phyloP scores from a whole-genome alignment of 64 coral and sea anemone species.

The Pocillopora verrucosa region DNA sequence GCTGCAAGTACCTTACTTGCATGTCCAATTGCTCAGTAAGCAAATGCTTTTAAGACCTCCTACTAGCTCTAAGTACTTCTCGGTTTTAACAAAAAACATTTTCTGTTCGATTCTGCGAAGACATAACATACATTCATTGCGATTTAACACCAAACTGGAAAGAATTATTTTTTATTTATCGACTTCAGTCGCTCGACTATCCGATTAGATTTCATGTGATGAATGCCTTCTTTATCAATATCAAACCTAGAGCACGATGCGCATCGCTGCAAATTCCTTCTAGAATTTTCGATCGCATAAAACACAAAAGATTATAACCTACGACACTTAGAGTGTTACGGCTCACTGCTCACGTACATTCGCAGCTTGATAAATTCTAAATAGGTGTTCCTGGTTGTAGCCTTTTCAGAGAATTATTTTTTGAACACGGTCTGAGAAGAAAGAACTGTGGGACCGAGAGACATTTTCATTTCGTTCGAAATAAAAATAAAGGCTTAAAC shows the following conservation, averaged over 20 bases:
- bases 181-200: neutral
- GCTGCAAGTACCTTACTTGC: neutral
- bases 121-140: neutral
- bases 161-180: neutral
- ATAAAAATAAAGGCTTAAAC: neutral
- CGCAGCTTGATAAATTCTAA: neutral
- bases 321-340: neutral
- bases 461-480: neutral
- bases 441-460: neutral
- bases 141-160: neutral
- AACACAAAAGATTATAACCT: conserved; percentile 24
- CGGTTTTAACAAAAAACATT: neutral
- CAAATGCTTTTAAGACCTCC: conserved; percentile 32
- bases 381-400: neutral
- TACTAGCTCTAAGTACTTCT: neutral
- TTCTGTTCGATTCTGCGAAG: conserved; percentile 19
- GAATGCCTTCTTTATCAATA: conserved; percentile 13
- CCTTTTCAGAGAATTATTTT: neutral
- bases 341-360: neutral
- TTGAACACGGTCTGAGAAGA: neutral
- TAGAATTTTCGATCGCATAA: conserved; percentile 21
- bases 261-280: conserved; percentile 31
- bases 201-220: neutral
- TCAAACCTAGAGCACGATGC: neutral
- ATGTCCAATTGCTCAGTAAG: conserved; percentile 8